phyloP scores from a whole-genome alignment of 2,113 vertebrate species.

The Crocuta crocuta region DNA sequence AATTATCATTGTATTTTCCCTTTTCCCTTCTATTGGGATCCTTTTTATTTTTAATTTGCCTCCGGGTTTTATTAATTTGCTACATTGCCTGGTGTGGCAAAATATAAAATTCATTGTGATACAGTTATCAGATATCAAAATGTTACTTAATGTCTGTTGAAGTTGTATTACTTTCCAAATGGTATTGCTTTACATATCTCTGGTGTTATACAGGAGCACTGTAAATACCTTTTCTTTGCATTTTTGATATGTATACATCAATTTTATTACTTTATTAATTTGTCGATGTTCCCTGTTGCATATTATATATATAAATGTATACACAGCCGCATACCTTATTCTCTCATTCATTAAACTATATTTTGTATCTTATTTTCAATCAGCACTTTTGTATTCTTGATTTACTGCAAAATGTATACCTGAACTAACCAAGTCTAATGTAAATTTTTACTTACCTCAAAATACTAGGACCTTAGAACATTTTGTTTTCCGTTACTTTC shows the following conservation, averaged over 20 bases:
- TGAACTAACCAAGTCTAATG: not conserved
- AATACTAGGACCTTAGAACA: not conserved
- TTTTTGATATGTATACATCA: not conserved
- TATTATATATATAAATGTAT: not conserved
- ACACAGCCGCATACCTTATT: not conserved
- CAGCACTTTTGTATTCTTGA: not conserved
- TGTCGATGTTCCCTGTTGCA: not conserved
- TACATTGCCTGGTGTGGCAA: not conserved
- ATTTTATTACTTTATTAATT: not conserved
- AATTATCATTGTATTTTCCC: not conserved
- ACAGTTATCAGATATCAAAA: not conserved
- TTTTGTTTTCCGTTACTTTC: not conserved
- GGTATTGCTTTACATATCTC: not conserved
- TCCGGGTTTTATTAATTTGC: not conserved
- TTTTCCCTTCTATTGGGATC: not conserved
- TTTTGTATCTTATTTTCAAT: not conserved
- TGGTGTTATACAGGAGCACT: not conserved
- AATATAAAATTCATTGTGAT: not conserved
- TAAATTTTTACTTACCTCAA: not conserved
- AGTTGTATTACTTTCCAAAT: not conserved
- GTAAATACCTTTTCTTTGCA: not conserved
- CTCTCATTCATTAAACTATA: not conserved
- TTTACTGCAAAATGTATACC: not conserved
- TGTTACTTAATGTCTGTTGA: not conserved
- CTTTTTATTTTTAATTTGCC: not conserved